Evolutionary conservation across 37 sponge, comb jelly and placozoan species (phyloP), one percentile per base, ranked within the genome.

Genomic region (Eunapius fragilis): DNA sequence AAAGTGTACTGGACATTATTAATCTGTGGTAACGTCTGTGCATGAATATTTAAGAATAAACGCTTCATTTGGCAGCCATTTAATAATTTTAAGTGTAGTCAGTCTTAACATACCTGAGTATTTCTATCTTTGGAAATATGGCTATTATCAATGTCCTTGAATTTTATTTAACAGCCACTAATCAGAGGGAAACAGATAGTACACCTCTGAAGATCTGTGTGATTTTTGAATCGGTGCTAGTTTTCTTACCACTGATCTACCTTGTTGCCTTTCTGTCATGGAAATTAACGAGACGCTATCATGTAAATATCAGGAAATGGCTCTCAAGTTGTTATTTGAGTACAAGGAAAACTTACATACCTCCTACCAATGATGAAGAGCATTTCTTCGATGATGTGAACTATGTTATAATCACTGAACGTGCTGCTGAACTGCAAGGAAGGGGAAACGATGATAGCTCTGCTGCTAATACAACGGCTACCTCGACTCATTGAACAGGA

Each of bases 51-150:
- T n/a, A n/a, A n/a, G n/a, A n/a, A n/a, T n/a, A n/a, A n/a, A n/a
- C n/a, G n/a, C n/a, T n/a, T n/a, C n/a, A n/a, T n/a, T n/a, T n/a
- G n/a, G n/a, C n/a, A n/a, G n/a, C n/a, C n/a, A n/a, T n/a, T n/a
- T n/a, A n/a, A n/a, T n/a, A n/a, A n/a, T n/a, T n/a, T n/a, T n/a
- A n/a, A n/a, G n/a, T n/a, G n/a, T n/a, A n/a, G n/a, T n/a, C n/a
- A n/a, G n/a, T n/a, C n/a, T n/a, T n/a, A n/a, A n/a, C n/a, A n/a
- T n/a, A n/a, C n/a, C n/a, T n/a, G n/a, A n/a, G n/a, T n/a, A 74
- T 82, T 2, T 71, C 87, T 17, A 91, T 91, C 27, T 87, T 86
- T 72, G 41, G 77, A 32, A 87, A 85, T 75, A 73, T 91, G 48
- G 75, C 83, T 47, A 25, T 84, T 23, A 27, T 91, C 10, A 91